Percentiles rank a stretch among this genome's conserved stretches.
Evolutionary conservation across 2,797 vertebrate genomes (phyloP).

Genomic region (Sarcoramphus papa): DNA sequence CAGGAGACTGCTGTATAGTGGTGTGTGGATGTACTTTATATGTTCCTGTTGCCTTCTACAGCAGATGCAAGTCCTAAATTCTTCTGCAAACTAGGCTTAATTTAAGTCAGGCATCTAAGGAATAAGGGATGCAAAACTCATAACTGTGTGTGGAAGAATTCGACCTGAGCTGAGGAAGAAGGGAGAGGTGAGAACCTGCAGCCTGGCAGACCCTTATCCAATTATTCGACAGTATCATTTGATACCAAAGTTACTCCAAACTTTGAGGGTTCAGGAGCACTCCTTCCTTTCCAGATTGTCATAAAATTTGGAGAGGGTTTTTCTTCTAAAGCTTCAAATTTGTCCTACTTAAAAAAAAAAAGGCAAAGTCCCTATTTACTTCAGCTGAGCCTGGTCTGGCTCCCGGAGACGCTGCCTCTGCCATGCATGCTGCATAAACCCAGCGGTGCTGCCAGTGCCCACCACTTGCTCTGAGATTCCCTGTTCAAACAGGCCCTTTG

Average conservation of each 20-base stretch:
- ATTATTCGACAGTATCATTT: not conserved
- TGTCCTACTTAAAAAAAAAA: not conserved
- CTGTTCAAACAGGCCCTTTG: not conserved
- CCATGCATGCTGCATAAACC: accelerated
- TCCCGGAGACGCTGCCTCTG: not conserved
- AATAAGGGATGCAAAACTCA: not conserved
- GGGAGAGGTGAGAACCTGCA: not conserved
- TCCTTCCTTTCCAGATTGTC: not conserved
- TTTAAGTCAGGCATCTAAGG: not conserved
- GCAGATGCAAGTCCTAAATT: not conserved
- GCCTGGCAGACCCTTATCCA: not conserved
- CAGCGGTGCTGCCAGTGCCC: not conserved
- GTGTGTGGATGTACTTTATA: not conserved
- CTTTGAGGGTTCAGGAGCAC: not conserved
- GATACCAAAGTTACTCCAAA: not conserved
- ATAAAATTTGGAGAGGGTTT: not conserved
- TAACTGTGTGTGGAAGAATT: not conserved
- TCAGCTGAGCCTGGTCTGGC: not conserved
- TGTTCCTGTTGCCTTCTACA: not conserved
- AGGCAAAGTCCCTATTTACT: not conserved
- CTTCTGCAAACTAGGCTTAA: not conserved
- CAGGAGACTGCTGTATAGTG: not conserved
- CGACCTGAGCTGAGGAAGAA: not conserved
- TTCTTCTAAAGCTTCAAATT: not conserved
- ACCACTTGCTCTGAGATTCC: not conserved